Conservation (phyloP, 2,113 vertebrate species). For the Bos indicus region DNA sequence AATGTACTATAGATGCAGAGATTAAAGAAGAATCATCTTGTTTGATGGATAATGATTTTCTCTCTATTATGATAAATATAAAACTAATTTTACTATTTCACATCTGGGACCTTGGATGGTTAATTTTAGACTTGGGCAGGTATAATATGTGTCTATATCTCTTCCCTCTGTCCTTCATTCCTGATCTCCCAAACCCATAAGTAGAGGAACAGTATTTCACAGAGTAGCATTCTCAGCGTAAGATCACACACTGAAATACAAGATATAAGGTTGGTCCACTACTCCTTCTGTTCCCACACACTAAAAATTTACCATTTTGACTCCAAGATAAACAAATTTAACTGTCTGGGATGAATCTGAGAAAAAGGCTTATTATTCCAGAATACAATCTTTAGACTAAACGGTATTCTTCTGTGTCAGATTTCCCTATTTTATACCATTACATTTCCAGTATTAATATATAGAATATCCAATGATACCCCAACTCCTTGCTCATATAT, state of each 20-base stretch:
- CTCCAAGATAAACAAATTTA: not conserved
- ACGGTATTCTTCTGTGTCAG: not conserved
- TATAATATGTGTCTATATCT: not conserved
- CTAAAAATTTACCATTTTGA: not conserved
- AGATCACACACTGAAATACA: not conserved
- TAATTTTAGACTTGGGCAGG: not conserved
- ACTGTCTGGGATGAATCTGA: not conserved
- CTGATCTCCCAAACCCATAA: accelerated
- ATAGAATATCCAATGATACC: not conserved
- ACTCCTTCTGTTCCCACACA: not conserved
- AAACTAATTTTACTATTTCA: not conserved
- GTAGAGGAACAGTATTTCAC: not conserved
- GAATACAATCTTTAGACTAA: not conserved
- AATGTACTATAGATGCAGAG: not conserved
- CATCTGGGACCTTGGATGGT: not conserved
- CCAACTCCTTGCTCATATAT: not conserved
- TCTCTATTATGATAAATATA: not conserved
- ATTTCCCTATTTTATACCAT: not conserved
- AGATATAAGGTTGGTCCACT: not conserved
- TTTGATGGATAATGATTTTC: not conserved
- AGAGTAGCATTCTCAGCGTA: not conserved
- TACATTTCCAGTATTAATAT: not conserved
- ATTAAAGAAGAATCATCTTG: not conserved
- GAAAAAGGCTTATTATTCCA: not conserved
- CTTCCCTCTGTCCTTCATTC: accelerated